phyloP scores from a whole-genome alignment of 2,797 vertebrate species.

The Numenius phaeopus region DNA sequence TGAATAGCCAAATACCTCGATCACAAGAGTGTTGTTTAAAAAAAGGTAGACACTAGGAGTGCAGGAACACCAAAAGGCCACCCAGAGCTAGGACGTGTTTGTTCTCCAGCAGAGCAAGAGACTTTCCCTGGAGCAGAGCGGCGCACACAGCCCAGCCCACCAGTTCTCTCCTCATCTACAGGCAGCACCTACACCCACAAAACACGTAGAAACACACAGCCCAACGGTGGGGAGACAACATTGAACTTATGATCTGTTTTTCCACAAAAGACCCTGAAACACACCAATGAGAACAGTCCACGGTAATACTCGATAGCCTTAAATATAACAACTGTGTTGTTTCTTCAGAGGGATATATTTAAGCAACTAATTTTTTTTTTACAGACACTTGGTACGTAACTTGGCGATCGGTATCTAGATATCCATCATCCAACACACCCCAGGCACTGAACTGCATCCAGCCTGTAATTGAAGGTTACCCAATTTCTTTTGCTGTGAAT shows the following conservation, averaged over 20 bases:
- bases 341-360: not conserved
- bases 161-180: not conserved
- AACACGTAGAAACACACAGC: not conserved
- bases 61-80: not conserved
- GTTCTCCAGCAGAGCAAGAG: not conserved
- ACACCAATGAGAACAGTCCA: rapidly evolving
- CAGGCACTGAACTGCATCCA: not conserved
- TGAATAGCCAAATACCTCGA: not conserved
- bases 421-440: not conserved
- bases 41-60: not conserved
- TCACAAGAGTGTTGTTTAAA: not conserved
- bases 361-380: not conserved
- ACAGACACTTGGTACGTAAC: not conserved
- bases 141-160: not conserved
- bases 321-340: not conserved
- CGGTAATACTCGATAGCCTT: not conserved
- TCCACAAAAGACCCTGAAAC: not conserved
- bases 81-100: not conserved
- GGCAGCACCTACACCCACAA: not conserved
- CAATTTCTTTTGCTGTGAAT: not conserved
- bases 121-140: not conserved
- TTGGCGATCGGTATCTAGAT: not conserved
- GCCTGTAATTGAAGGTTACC: not conserved
- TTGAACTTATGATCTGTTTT: not conserved
- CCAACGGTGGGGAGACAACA: not conserved